Evolutionary conservation across 1,140 invertebrate genomes (phyloP), one percentile per base, ranked within the genome.

Genomic region (Chlorops oryzae): DNA sequence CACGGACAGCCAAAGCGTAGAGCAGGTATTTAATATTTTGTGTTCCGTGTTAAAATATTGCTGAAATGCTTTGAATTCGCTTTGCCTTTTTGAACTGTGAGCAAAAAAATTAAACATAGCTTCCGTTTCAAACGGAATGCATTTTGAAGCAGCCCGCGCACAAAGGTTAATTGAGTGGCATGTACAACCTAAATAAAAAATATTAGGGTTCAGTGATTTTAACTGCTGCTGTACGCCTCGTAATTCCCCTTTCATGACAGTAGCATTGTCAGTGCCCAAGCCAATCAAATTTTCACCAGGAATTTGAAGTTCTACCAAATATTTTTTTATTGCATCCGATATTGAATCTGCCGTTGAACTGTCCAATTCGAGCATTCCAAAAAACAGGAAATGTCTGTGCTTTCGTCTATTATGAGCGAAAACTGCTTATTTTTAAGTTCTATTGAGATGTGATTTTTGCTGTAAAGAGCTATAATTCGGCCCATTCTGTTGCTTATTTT

Each of bases 41-140:
- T 47, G 45, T 25, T 47, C 45, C 13, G 28, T 20, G 13, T 47
- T 34, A 22, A 35, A 47, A 21, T 32, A 32, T 5, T 21, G 15
- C 28, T 47, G 28, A 17, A 37, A 17, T n/a, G 25, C 21, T 32
- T 45, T 28, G 22, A 45, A 45, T 3, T 47, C 32, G 10, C 12
- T 22, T 15, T 35, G 44, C 17, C 45, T 15, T 25, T 47, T 47
- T 21, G 34, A 34, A 24, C 28, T 47, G 17, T 34, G 38, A 10
- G 38, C 28, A 22, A 35, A 47, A 38, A 32, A 37, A 35, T 47
- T 47, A 21, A 47, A 47, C 20, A 37, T 47, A 21, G 25, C 28
- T 32, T 32, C 28, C 9, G 15, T 32, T 32, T 32, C 28, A 32
- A 32, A 10, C 15, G 28, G 28, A 32, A 32, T 32, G 15, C 28